Evolutionary conservation across 2,113 vertebrate genomes (phyloP).

Genomic region (Eurystomus gularis): DNA sequence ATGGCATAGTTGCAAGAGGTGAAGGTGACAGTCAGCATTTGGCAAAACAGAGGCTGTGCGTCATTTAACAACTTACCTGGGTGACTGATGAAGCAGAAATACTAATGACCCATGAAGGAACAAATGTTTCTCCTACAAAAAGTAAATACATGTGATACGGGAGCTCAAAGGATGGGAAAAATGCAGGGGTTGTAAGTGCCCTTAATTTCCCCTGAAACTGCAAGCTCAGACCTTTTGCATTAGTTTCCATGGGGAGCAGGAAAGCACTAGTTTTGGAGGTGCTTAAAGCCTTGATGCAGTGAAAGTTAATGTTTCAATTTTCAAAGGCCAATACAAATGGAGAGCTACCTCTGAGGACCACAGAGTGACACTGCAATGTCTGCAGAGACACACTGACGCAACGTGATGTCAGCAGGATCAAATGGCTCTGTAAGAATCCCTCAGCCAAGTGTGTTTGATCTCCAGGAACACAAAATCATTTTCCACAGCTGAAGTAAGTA

Average conservation of each 20-base stretch:
- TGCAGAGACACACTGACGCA: neutral
- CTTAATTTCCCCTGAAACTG: neutral
- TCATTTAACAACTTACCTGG: neutral
- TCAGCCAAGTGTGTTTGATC: neutral
- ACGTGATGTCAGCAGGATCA: neutral
- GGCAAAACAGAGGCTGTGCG: neutral
- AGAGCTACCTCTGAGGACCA: neutral
- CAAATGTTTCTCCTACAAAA: neutral
- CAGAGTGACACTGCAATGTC: neutral
- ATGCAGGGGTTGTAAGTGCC: neutral
- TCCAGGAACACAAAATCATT: neutral
- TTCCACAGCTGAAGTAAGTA: neutral
- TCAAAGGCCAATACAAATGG: neutral
- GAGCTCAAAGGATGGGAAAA: neutral
- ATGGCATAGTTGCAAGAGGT: neutral
- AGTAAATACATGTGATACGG: neutral
- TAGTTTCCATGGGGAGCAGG: neutral
- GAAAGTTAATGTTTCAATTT: neutral
- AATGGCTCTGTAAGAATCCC: neutral
- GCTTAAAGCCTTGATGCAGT: neutral
- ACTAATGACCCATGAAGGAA: slow-evolving; percentile 7
- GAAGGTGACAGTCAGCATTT: neutral
- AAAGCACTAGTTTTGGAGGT: neutral
- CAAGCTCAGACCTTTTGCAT: neutral
- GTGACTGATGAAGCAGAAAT: neutral